These are phyloP conservation scores for Engraulis encrasicolus DNA, from an alignment of 2,113 vertebrate species.

Conservation along the genomic window DNA sequence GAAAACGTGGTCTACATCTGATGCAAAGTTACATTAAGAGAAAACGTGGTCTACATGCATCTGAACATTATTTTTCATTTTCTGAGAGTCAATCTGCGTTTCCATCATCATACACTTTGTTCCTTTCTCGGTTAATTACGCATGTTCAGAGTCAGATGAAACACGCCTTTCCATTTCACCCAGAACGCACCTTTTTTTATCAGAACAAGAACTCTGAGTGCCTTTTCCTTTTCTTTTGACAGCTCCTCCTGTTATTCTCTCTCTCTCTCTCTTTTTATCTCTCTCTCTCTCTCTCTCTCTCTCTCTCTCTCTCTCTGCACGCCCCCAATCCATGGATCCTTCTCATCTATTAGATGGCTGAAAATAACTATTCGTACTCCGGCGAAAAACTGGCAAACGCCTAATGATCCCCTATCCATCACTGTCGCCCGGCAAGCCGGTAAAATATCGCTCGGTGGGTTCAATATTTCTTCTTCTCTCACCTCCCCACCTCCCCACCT, in stretches of 20 bases:
- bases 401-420: conserved; percentile 79
- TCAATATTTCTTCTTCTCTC: conserved; percentile 59
- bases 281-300: no score
- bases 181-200: background rate
- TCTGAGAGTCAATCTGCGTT: background rate
- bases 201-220: background rate
- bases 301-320: conserved; percentile 38
- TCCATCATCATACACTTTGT: background rate
- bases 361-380: conserved; percentile 73
- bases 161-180: background rate
- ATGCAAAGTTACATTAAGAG: no score
- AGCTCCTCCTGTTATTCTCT: no score
- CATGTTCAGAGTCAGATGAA: background rate
- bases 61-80: background rate
- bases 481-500: no score
- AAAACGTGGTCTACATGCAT: background rate
- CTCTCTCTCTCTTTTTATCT: no score
- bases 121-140: background rate
- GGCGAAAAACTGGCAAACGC: conserved; percentile 67
- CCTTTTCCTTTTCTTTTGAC: background rate
- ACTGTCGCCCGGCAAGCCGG: conserved; percentile 66
- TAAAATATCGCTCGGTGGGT: conserved; percentile 64
- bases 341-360: conserved; percentile 66
- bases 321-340: conserved; percentile 51
- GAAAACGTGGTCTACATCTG: no score